A percentile compares a stretch with the other conserved stretches of the same genome.
These are phyloP conservation scores for Drosophila biarmipes DNA, from an alignment of 1,140 invertebrate species.

Conservation along the genomic window DNA sequence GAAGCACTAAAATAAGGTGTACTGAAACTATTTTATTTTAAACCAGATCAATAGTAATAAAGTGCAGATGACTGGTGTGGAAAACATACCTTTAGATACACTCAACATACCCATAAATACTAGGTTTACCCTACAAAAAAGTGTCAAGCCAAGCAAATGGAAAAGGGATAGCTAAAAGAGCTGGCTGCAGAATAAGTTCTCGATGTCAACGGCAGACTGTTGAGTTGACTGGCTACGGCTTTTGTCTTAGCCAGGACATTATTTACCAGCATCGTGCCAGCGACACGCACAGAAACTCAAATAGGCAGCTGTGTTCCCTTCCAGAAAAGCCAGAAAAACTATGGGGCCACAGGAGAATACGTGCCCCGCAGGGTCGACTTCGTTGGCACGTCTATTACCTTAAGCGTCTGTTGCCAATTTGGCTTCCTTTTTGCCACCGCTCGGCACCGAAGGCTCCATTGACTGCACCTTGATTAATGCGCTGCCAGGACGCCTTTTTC, in stretches of 20 bases:
- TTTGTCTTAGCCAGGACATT: slow-evolving; percentile 64
- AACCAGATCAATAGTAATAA: too few relatives aligned
- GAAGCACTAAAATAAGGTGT: too few relatives aligned
- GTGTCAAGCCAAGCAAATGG: slow-evolving; percentile 34
- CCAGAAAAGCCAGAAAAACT: slow-evolving; percentile 30
- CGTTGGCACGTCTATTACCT: slow-evolving; percentile 44
- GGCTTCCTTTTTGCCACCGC: slow-evolving; percentile 12
- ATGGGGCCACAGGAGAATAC: slow-evolving; percentile 36
- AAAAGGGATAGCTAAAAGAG: slow-evolving; percentile 7
- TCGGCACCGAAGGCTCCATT: slow-evolving; percentile 33
- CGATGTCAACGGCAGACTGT: slow-evolving; percentile 47
- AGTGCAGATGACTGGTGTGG: too few relatives aligned
- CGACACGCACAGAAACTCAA: slow-evolving; percentile 60
- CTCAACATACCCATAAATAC: neutral
- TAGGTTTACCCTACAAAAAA: slow-evolving; percentile 17
- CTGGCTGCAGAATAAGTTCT: slow-evolving; percentile 47
- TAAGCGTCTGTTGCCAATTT: slow-evolving; percentile 59
- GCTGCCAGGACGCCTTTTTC: slow-evolving; percentile 34
- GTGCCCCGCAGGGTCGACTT: slow-evolving; percentile 41
- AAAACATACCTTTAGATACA: too few relatives aligned
- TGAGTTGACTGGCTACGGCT: slow-evolving; percentile 42
- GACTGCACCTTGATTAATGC: slow-evolving; percentile 77
- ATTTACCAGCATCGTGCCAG: slow-evolving; percentile 62
- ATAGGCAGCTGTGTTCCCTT: slow-evolving; percentile 43
- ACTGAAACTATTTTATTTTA: too few relatives aligned